Base-by-base conservation (phyloP, 1,140 invertebrate species). In the Sipha flava region DNA sequence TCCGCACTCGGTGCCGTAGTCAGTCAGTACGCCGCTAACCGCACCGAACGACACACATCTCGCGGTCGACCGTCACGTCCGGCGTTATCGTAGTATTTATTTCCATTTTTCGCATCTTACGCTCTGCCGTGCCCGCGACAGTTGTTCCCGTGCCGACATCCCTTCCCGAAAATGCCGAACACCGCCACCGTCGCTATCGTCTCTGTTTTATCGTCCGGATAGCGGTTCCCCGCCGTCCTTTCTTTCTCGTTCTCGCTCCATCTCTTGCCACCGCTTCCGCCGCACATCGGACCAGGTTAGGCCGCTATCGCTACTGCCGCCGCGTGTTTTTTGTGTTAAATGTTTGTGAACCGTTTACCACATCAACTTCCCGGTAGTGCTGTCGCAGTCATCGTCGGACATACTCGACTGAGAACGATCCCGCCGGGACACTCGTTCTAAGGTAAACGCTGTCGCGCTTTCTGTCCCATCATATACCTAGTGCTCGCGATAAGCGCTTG, bases 391-490 rank as follows among this genome's bases (percentile, higher is more conserved):
- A 1, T 29, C 64, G 40, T 10, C 40, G 66, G 62, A 66, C 37
- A 23, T 4, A 16, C 23, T 23, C 43, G 40, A 43, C 66, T 43
- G 23, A 70, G 40, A 10, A 70, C 66, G 66, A 70, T 47, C 66
- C 66, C 66, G 23, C 66, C 40, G 66, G 66, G 66, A 70, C 23
- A 70, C 40, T 70, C 66, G 43, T 70, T 70, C 66, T 70, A 70
- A 70, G 66, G 66, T 70, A 47, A 66, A 10, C n/a, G 14, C 18
- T n/a, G 59, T 1, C 9, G 7, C 4, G 3, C 1, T 57, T 26
- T 4, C 52, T 57, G 52, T 16, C 23, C n/a, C n/a, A n/a, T n/a
- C n/a, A n/a, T n/a, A n/a, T n/a, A n/a, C n/a, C n/a, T n/a, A n/a
- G n/a, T n/a, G n/a, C n/a, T n/a, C n/a, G n/a, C n/a, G n/a, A n/a